Evolutionary conservation across 2,797 vertebrate genomes (phyloP), one percentile per base, ranked within the genome.

Genomic region (Ctenosaura bakeri): DNA sequence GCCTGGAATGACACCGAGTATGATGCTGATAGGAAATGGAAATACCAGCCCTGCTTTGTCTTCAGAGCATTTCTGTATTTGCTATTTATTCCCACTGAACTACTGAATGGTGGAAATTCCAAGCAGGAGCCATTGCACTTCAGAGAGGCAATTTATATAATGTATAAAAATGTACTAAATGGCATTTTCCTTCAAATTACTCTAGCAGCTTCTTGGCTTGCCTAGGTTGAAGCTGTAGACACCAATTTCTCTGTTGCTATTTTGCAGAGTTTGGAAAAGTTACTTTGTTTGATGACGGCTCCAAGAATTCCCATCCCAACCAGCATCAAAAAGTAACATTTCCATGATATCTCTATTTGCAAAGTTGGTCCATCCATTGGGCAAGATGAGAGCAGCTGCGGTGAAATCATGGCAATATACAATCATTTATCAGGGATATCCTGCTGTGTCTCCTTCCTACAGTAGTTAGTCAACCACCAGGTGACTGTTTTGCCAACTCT

Each of bases 11-110:
- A 94, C 66, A 93, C 90, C 85, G 94, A 95, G 94, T 95, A 93
- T 90, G 90, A 92, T 91, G 88, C 88, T 90, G 59, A 93, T 92
- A 84, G 86, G 89, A 95, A 96, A 95, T 92, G 85, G 91, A 95
- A 96, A 96, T 89, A 95, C 83, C 89, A 91, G 85, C 52, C 35
- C 42, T 95, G 73, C 85, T 96, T 95, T 94, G n/a, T 80, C 88
- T 95, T 96, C 81, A 91, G 71, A 94, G 22, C 81, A 86, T 87
- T 84, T 88, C 83, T 93, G 90, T 69, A 74, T 95, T 94, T 91
- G 59, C 87, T 91, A 94, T 93, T 88, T 82, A 93, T 92, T 96
- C 83, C 83, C 87, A 90, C 42, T 91, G 94, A 95, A 95, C 92
- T 89, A 94, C 42, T 84, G 90, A 94, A 94, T 90, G 42, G 69